Conservation (phyloP, 2,113 vertebrate genomes). For the Oreochromis spilurus region DNA sequence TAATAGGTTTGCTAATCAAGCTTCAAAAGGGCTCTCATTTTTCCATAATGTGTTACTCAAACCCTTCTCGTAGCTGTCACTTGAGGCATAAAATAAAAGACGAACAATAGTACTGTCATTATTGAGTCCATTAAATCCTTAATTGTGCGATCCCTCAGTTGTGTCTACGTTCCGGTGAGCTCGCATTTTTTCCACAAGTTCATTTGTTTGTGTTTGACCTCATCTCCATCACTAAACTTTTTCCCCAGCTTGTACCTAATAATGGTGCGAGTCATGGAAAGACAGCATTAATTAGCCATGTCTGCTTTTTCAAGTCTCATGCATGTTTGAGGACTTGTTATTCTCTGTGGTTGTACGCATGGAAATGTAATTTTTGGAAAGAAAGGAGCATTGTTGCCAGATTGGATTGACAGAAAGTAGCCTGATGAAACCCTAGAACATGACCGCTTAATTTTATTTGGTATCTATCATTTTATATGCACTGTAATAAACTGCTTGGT, state of each 20-base stretch:
- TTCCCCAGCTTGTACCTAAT: slow-evolving; percentile 16
- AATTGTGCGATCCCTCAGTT: slow-evolving; percentile 34
- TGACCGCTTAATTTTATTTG: neutral
- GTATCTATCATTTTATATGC: neutral
- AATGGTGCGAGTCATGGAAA: neutral
- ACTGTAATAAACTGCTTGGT: neutral
- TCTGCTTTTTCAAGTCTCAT: neutral
- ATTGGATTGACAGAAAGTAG: neutral
- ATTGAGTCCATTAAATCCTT: slow-evolving; percentile 58
- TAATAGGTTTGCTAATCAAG: neutral
- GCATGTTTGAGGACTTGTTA: neutral
- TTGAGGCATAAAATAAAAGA: neutral
- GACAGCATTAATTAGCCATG: slow-evolving; percentile 26
- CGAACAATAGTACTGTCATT: slow-evolving; percentile 33
- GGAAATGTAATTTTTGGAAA: neutral
- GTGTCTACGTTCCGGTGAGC: neutral
- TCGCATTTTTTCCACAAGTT: neutral
- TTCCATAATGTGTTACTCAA: neutral
- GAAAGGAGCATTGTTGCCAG: neutral
- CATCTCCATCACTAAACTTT: neutral
- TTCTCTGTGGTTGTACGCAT: neutral
- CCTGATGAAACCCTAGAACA: neutral
- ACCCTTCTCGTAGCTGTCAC: neutral
- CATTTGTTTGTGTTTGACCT: slow-evolving; percentile 17
- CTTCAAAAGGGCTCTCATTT: neutral